Evolutionary conservation across 1,140 invertebrate species (phyloP).

Genomic region (Ganaspis sp.): DNA sequence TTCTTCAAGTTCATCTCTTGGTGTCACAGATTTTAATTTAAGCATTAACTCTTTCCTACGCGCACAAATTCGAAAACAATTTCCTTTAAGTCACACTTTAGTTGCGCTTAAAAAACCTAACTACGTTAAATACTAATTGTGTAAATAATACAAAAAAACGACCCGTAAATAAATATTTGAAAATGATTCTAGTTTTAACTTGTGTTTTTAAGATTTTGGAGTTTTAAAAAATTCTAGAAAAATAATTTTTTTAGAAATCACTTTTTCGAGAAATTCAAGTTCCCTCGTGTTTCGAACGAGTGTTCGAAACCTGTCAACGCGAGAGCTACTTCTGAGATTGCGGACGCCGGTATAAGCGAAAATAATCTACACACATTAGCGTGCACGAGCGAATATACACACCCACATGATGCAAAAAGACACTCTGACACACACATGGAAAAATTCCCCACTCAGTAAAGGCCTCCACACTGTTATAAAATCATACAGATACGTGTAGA

Average conservation of each 20-base stretch:
- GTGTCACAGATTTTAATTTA: background rate
- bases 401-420: constrained; percentile 18
- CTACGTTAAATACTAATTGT: too few relatives aligned
- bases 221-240: background rate
- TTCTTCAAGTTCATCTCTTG: background rate
- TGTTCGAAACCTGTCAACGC: constrained; percentile 55
- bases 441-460: background rate
- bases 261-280: constrained; percentile 15
- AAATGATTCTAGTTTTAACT: too few relatives aligned
- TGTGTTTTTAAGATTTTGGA: too few relatives aligned
- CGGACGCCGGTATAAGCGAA: constrained; percentile 57
- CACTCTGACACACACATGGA: constrained; percentile 18
- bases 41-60: background rate
- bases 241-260: background rate
- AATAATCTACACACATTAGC: constrained; percentile 57
- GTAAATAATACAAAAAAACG: too few relatives aligned
- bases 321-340: constrained; percentile 61
- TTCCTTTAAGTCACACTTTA: too few relatives aligned
- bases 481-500: background rate
- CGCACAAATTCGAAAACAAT: too few relatives aligned
- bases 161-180: too few relatives aligned
- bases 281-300: constrained; percentile 16
- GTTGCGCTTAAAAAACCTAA: too few relatives aligned
- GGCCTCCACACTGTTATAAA: background rate
- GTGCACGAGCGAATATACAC: constrained; percentile 1